Base-by-base conservation (phyloP, 2,113 vertebrate species). In the Daboia siamensis region DNA sequence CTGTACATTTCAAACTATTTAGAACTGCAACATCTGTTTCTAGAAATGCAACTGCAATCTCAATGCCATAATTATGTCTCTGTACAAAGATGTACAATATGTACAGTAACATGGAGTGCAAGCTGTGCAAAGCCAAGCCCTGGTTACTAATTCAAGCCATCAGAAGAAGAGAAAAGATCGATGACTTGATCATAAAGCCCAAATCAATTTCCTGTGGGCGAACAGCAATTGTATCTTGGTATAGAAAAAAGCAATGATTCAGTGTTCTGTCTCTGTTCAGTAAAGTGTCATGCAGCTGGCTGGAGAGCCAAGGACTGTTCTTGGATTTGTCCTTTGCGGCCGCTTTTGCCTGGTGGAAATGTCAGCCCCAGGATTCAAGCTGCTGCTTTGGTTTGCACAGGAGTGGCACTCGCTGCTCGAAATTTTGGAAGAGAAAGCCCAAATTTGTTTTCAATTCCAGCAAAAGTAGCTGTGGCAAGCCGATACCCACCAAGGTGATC, bases 21-120 rank as follows among this genome's bases (percentile, higher is more conserved):
- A 95, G 95, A 98, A 98, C 95, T 94, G 97, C 96, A 93, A 46
- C 94, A 92, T 95, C 95, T 92, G 74, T 97, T 95, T 96, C 94
- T 97, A 97, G 92, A 97, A 97, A 98, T 92, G 97, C 95, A 94
- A 96, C 93, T 0, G 94, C 93, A 92, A 80, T 95, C 93, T 93
- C 96, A 97, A 96, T 97, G 97, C 97, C 96, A 93, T 96, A 97
- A 97, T 98, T 98, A 97, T 98, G 98, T 98, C 96, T 98, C 98
- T 98, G 98, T 98, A 98, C 98, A 98, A 96, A 98, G 98, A 98
- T 98, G 98, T 99, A 98, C 98, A 99, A 98, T 98, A 99, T 99
- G 98, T 99, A 98, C 98, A 98, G 97, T 98, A 97, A 97, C 97
- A 97, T 87, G 91, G 96, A 98, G 97, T 95, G 97, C 97, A 97